Evolutionary conservation across 2,888 invertebrate genomes (phyloP).

Genomic region (Cistogaster globosa): DNA sequence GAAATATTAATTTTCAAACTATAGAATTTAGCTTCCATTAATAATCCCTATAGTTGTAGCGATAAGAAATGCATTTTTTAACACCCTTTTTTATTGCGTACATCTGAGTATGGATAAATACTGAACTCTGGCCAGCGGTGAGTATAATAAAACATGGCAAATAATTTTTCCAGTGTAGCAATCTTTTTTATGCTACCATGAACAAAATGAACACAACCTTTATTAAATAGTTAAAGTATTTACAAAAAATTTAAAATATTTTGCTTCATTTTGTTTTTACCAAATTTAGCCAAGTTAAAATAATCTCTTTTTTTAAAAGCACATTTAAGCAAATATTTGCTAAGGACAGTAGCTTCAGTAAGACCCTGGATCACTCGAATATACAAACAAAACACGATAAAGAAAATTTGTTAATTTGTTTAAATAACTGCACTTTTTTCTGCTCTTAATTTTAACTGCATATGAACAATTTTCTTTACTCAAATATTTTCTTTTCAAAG

Average conservation of each 20-base stretch:
- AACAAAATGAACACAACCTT: constrained; percentile 22
- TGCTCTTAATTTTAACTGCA: constrained; percentile 47
- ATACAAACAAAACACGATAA: constrained; percentile 20
- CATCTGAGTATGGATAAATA: too few species aligned
- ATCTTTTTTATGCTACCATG: constrained; percentile 25
- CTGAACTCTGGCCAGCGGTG: too few species aligned
- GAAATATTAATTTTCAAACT: too few species aligned
- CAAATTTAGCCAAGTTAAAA: constrained; percentile 51
- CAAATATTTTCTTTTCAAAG: constrained; percentile 52
- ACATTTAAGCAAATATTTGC: constrained; percentile 8
- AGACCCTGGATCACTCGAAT: not conserved
- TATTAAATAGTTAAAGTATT: constrained; percentile 26
- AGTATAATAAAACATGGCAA: not conserved
- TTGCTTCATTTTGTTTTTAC: constrained; percentile 58
- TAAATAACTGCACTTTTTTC: constrained; percentile 46
- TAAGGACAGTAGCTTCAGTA: not conserved
- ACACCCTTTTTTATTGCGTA: too few species aligned
- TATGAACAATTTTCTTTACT: constrained; percentile 33
- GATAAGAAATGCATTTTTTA: too few species aligned
- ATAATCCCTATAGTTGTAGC: too few species aligned
- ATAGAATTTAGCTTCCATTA: too few species aligned
- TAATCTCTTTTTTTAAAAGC: constrained; percentile 43
- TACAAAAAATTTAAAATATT: constrained; percentile 13
- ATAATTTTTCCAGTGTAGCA: constrained; percentile 8
- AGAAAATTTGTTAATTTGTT: constrained; percentile 59